Evolutionary conservation across 2,797 vertebrate species (phyloP), one percentile per base, ranked within the genome.

Genomic region (Onychomys torridus): DNA sequence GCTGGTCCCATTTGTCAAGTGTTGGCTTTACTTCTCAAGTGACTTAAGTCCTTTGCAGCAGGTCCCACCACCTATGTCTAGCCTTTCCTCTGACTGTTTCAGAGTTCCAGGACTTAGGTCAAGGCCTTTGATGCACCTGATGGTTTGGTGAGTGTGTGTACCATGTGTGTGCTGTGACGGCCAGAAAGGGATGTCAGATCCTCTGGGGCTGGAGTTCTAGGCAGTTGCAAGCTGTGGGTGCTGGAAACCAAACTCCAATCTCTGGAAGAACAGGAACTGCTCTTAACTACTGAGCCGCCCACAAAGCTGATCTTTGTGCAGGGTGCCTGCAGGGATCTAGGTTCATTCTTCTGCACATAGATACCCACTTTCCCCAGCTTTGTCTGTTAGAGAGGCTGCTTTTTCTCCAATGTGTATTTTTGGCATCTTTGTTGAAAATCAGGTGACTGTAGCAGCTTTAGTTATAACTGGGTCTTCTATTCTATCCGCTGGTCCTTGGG

Each of bases 401-500:
- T 75, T 59, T 73, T 43, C 69, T 55, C 69, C 27, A 14, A 40
- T 59, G 69, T 59, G 86, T 88, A 88, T 88, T 88, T 75, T 75
- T 88, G 85, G 86, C 69, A 43, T 59, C 86, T 88, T 73, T 88
- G 52, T 43, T 59, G 27, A 73, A 57, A 73, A 88, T 75, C 85
- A 59, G 85, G 67, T 59, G 85, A 37, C 52, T 59, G 49, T 40
- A 34, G 17, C 10, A 0, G 5, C n/a, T 57, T 59, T 57, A n/a
- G 86, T 23, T 40, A 59, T 59, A 75, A 43, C 67, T 75, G 86
- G 52, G 52, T 75, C 86, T 75, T 75, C 86, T 59, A 14, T 43
- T 88, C 86, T 75, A 43, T 43, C 37, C 69, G 43, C n/a, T 59
- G 69, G 59, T 57, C 86, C 32, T 0, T 34, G 86, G 17, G 52